Evolutionary conservation across 2,797 vertebrate species (phyloP).

Genomic region (Mastacembelus armatus): DNA sequence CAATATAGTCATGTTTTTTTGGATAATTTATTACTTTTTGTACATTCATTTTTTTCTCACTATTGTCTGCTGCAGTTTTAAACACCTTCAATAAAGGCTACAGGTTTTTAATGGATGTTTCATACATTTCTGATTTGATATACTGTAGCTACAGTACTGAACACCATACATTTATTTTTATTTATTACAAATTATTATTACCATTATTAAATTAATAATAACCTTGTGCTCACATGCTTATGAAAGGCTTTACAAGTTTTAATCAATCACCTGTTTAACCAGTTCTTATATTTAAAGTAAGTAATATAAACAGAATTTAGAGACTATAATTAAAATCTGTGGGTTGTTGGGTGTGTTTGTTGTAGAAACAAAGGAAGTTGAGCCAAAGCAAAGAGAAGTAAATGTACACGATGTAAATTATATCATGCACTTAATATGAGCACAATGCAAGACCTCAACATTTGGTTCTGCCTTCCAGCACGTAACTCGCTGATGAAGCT

Average conservation of each 20-base stretch:
- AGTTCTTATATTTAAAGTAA: neutral
- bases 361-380: neutral
- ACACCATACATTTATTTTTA: no score
- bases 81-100: no score
- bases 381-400: neutral
- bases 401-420: constrained; percentile 42
- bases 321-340: no score
- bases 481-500: constrained; percentile 29
- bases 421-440: constrained; percentile 4
- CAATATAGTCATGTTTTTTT: neutral
- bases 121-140: no score
- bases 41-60: no score
- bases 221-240: neutral
- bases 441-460: constrained; percentile 30
- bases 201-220: no score
- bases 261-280: neutral
- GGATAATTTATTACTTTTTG: neutral
- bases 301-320: neutral
- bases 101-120: no score
- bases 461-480: constrained; percentile 35
- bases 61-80: neutral
- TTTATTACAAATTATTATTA: no score
- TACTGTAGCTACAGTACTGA: no score
- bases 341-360: no score
- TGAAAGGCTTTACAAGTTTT: neutral